Evolutionary conservation across 1,140 invertebrate species (phyloP), one percentile per base, ranked within the genome.

Genomic region (Lerema accius): DNA sequence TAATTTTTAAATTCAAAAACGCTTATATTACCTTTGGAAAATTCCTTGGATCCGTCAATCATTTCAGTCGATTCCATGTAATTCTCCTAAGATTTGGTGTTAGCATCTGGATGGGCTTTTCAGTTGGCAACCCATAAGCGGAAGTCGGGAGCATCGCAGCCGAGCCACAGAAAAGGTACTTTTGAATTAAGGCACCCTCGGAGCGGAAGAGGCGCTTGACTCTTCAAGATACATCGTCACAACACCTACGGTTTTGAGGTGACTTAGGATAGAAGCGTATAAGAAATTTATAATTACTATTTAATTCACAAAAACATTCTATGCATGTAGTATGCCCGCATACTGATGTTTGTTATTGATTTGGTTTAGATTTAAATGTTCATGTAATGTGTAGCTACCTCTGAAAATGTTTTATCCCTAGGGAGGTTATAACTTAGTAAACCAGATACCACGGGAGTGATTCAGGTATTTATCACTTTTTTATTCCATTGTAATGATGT

Each of bases 51-150:
- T 4, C 6, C 4, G 15, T 59, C 55, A 59, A 59, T 48, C 55
- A 46, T 17, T 48, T 3, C 55, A 39, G 55, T 59, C 15, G 10
- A 46, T 59, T 59, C 43, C 55, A 48, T 48, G 55, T 59, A 35
- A 15, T 46, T 63, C 39, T 50, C 37, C 48, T 53, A 66, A 69
- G 72, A 67, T 65, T 73, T 68, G 68, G 68, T 85, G 84, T 77
- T 89, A 89, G 80, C 82, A 72, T 85, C 78, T 83, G 74, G 76
- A 85, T 90, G 87, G 87, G 81, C 85, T 90, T 90, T 90, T 90
- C 87, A 90, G 87, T 86, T 85, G 80, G 80, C 70, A 84, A 78
- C 67, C 70, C 67, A 59, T 73, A 73, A 70, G 84, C 67, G 80
- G 75, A 79, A 42, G 59, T 55, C 45, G 26, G 32, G 7, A 28